Evolutionary conservation across 1,140 invertebrate species (phyloP), one percentile per base, ranked within the genome.

Genomic region (Danaus melanippus): DNA sequence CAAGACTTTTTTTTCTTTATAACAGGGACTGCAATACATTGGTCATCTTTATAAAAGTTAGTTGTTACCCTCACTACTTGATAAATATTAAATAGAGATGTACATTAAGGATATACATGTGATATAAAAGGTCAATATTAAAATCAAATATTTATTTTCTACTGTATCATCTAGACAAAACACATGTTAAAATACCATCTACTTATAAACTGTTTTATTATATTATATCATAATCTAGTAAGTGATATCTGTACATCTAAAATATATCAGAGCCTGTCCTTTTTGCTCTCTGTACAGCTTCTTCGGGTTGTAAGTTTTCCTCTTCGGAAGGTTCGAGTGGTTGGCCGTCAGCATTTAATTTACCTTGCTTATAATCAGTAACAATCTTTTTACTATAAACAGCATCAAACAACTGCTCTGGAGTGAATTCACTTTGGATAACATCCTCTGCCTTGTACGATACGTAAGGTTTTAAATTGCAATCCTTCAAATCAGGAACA

Each of bases 401-500:
- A 3, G 91, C 90, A 79, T 95, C 89, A 76, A 98, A 98, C 11
- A 98, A 87, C 76, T 96, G 91, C 85, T 96, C 76, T 8, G 96
- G 86, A 10, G 95, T 96, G 65, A 97, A 96, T 80, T 94, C 91
- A 8, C 91, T 89, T 77, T 96, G 93, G 10, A 87, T 74, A 4
- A 97, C 89, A 52, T 96, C 92, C 9, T 89, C 84, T 0, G 91
- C 90, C 82, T 90, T 90, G 69, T 98, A 98, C 0, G 95, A 96
- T 0, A 98, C 97, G 75, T 99, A 99, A 0, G 97, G 96, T 83
- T 97, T 97, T 17, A 99, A 86, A 86, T 92, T 80, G 73, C 90
- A 96, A 58, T 88, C 91, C 64, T 90, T 92, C 5, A 99, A 84
- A 78, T 98, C 92, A 1, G 97, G 97, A 11, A 98, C 97, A 59